These are phyloP conservation scores for Horisme vitalbata DNA, from an alignment of 2,888 invertebrate genomes.

Conservation along the genomic window DNA sequence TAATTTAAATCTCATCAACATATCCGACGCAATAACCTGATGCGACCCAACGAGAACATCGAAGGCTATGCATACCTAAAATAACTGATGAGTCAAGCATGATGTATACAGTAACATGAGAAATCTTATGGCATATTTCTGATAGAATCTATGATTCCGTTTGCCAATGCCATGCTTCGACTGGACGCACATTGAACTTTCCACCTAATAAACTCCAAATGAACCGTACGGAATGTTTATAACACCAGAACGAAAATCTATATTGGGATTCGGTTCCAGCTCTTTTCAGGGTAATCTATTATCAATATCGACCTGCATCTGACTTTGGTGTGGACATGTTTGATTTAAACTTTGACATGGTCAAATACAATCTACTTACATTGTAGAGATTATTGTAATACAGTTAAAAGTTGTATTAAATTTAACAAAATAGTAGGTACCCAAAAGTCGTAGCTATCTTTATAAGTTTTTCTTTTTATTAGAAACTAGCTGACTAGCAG, in stretches of 20 bases:
- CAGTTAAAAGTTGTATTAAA: no score
- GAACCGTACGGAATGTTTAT: constrained; percentile 65
- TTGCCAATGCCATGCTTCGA: constrained; percentile 29
- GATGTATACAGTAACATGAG: no score
- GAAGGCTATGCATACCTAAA: no score
- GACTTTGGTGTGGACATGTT: not conserved
- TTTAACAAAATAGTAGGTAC: no score
- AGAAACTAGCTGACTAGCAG: no score
- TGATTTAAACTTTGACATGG: not conserved
- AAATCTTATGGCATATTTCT: constrained; percentile 27
- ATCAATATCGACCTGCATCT: constrained; percentile 25
- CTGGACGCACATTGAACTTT: constrained; percentile 51
- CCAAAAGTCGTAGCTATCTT: no score
- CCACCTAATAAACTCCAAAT: constrained; percentile 72
- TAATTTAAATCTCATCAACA: no score
- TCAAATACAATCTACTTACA: not conserved
- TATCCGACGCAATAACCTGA: no score
- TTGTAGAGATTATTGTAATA: no score
- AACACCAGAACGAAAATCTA: constrained; percentile 51
- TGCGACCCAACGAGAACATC: no score
- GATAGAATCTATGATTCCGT: constrained; percentile 37
- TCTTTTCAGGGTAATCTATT: constrained; percentile 40
- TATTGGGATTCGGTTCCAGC: constrained; percentile 43
- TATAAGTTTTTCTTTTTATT: no score
- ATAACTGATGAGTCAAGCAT: no score